phyloP scores from a whole-genome alignment of 2,797 vertebrate species.

The Corythornis leucogaster region DNA sequence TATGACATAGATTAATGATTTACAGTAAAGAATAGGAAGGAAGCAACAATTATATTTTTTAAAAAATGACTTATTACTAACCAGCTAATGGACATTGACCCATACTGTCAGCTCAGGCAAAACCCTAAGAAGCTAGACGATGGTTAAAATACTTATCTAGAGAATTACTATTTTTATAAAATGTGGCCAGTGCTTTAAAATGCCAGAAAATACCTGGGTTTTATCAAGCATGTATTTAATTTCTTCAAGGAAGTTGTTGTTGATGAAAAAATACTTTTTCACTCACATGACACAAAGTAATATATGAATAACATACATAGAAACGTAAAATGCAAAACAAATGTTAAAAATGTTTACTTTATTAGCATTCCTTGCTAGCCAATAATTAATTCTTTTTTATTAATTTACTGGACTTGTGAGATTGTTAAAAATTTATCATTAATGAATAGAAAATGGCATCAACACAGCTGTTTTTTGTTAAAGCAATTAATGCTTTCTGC shows the following conservation, averaged over 20 bases:
- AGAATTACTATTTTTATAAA: constrained; percentile 47
- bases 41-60: constrained; percentile 33
- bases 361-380: constrained; percentile 42
- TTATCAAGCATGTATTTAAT: not conserved
- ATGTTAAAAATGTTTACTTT: constrained; percentile 22
- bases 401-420: constrained; percentile 51
- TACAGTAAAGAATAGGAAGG: not conserved
- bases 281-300: not conserved
- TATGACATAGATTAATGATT: constrained; percentile 54
- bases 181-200: constrained; percentile 16
- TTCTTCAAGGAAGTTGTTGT: not conserved
- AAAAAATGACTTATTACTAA: constrained; percentile 45
- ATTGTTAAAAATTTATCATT: constrained; percentile 61
- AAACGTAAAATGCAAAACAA: not conserved
- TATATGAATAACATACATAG: not conserved
- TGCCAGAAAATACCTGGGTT: not conserved
- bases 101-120: not conserved
- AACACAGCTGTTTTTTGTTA: constrained; percentile 62
- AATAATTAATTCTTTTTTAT: constrained; percentile 38
- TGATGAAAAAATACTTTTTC: not conserved
- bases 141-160: constrained; percentile 36
- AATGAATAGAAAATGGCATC: constrained; percentile 50
- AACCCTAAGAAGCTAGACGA: constrained; percentile 37
- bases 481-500: constrained; percentile 59
- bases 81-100: constrained; percentile 24